phyloP scores from a whole-genome alignment of 2,797 vertebrate species.

The Hippocampus kuda region DNA sequence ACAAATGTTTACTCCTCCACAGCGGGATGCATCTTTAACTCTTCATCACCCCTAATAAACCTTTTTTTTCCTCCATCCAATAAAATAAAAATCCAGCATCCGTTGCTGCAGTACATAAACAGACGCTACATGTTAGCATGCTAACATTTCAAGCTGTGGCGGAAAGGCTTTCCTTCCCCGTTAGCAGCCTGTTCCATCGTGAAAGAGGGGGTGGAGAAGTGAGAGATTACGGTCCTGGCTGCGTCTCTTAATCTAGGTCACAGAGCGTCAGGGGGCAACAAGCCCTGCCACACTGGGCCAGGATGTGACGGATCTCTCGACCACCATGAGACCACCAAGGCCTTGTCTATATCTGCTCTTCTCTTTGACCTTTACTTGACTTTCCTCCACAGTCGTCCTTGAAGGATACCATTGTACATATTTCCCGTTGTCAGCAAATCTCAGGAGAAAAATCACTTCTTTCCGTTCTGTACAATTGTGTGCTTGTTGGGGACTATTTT shows the following conservation, averaged over 20 bases:
- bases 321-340: conserved; percentile 14
- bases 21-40: neutral
- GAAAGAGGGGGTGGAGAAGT: conserved; percentile 35
- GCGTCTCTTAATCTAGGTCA: conserved; percentile 67
- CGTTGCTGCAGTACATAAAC: neutral
- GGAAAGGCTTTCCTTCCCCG: conserved; percentile 38
- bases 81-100: neutral
- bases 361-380: conserved; percentile 8
- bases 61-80: neutral
- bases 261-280: conserved; percentile 65
- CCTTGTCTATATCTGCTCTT: conserved; percentile 9
- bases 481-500: neutral
- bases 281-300: conserved; percentile 53
- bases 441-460: neutral
- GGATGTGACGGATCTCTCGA: conserved; percentile 41
- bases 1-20: no score
- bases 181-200: conserved; percentile 24
- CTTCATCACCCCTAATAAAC: neutral
- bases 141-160: conserved; percentile 12
- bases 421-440: conserved; percentile 2
- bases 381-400: neutral
- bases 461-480: neutral
- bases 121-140: conserved; percentile 4
- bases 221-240: conserved; percentile 59
- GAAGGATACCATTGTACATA: neutral